Conservation (phyloP, 2,888 invertebrate species). For the Chelonus formosanus region DNA sequence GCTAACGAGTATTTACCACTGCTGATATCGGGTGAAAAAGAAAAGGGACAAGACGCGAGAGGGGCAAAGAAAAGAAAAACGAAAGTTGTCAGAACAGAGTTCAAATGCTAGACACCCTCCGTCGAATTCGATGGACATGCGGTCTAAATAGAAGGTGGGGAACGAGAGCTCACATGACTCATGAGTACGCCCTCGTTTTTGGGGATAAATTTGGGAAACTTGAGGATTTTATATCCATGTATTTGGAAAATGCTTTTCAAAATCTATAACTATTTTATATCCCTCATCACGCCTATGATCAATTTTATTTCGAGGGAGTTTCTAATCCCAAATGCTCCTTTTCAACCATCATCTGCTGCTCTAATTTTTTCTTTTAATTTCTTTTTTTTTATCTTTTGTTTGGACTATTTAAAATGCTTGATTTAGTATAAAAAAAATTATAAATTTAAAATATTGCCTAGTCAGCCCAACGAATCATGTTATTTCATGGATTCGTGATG, state of each 20-base stretch:
- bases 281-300: conserved; percentile 8
- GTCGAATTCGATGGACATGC: conserved; percentile 52
- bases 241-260: conserved; percentile 28
- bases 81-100: conserved; percentile 53
- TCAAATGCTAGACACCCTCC: conserved; percentile 50
- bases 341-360: not conserved
- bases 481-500: conserved; percentile 1
- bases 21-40: conserved; percentile 46
- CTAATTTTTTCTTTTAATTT: not conserved
- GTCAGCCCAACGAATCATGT: not conserved
- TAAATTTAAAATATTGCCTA: not conserved
- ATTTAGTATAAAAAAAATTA: not conserved
- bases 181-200: conserved; percentile 56
- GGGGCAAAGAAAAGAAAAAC: conserved; percentile 52
- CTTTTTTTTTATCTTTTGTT: not conserved
- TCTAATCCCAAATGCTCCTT: conserved; percentile 13
- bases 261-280: conserved; percentile 13
- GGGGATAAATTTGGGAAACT: conserved; percentile 60
- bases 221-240: conserved; percentile 44
- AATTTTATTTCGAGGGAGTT: conserved; percentile 1
- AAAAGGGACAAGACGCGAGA: conserved; percentile 50
- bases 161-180: conserved; percentile 58
- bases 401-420: not conserved
- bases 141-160: conserved; percentile 49
- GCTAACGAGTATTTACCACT: conserved; percentile 51